Evolutionary conservation across 2,113 vertebrate species (phyloP).

Genomic region (Sitta europaea): DNA sequence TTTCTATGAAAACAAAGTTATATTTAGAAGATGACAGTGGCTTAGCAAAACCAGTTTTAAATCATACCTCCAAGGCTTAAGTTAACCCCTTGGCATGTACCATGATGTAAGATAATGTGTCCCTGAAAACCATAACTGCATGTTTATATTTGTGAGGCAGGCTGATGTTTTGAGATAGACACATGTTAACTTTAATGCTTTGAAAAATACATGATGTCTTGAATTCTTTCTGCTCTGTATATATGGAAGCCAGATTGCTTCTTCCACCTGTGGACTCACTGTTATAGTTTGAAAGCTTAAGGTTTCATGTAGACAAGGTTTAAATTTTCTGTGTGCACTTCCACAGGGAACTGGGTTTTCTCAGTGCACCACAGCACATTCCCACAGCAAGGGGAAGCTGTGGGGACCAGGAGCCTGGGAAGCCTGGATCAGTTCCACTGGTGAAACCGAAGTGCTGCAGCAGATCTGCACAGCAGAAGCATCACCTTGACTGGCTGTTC

Average conservation of each 20-base stretch:
- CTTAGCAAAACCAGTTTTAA: neutral
- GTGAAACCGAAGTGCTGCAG: neutral
- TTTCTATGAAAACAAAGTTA: neutral
- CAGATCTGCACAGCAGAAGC: neutral
- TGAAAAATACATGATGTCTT: neutral
- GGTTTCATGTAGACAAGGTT: neutral
- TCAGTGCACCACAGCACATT: neutral
- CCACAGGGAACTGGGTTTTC: neutral
- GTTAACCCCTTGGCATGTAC: neutral
- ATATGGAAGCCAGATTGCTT: neutral
- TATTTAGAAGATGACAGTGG: neutral
- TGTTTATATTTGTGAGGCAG: neutral
- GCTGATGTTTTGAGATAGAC: neutral
- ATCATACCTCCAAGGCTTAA: neutral
- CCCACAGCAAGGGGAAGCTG: neutral
- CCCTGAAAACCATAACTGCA: neutral
- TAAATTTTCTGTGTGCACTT: neutral
- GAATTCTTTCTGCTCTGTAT: neutral
- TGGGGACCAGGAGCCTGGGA: neutral
- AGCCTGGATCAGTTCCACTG: fast-evolving
- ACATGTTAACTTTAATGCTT: neutral
- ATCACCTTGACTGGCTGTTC: neutral
- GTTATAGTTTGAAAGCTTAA: neutral
- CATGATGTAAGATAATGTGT: neutral
- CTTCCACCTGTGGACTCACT: neutral